Evolutionary conservation across 2,797 vertebrate genomes (phyloP).

Genomic region (Urocyon cinereoargenteus): DNA sequence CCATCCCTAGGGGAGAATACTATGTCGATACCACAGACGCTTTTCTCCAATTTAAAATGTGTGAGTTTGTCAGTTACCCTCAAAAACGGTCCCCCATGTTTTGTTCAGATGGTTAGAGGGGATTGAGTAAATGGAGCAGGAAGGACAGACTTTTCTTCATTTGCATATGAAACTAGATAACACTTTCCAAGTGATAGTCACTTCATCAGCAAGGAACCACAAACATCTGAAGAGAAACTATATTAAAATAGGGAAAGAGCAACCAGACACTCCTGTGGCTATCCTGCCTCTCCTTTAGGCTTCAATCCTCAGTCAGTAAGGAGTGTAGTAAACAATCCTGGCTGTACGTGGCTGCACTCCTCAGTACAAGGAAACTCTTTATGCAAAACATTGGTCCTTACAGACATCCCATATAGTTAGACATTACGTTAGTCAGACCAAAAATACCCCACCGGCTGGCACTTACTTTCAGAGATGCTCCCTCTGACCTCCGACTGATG

Average conservation of each 20-base stretch:
- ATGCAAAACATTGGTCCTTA: neutral
- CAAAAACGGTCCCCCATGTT: neutral
- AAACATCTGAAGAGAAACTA: slow-evolving; percentile 68
- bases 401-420: neutral
- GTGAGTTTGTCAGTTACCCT: neutral
- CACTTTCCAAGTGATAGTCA: slow-evolving; percentile 63
- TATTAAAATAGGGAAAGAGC: slow-evolving; percentile 65
- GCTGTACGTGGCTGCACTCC: neutral
- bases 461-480: neutral
- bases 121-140: neutral
- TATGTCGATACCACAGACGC: neutral
- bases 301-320: neutral
- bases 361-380: neutral
- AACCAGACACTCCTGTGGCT: neutral
- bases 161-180: slow-evolving; percentile 75
- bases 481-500: neutral
- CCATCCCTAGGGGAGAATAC: neutral
- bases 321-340: neutral
- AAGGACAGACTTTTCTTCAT: slow-evolving; percentile 48
- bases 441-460: neutral
- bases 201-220: slow-evolving; percentile 65
- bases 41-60: neutral
- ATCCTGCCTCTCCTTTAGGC: neutral
- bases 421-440: neutral
- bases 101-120: slow-evolving; percentile 12